Percentiles rank a stretch among this genome's conserved stretches.
Evolutionary conservation across 2,888 invertebrate genomes (phyloP).

Genomic region (Drosophila quinaria): DNA sequence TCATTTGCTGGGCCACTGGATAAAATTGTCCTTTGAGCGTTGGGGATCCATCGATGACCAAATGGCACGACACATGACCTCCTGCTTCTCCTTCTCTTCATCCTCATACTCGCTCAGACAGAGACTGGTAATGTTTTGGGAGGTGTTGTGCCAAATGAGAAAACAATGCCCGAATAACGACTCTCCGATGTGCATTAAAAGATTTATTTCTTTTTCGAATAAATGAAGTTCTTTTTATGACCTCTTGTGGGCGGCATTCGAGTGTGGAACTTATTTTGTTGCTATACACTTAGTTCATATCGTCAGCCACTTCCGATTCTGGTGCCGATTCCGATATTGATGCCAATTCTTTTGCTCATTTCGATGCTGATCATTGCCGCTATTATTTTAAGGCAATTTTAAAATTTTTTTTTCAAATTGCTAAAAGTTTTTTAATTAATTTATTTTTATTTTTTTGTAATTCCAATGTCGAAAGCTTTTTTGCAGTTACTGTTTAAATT

Average conservation of each 20-base stretch:
- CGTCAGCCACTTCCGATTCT: slow-evolving; percentile 17
- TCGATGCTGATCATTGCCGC: not conserved
- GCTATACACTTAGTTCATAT: not conserved
- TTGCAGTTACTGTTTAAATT: too few species aligned
- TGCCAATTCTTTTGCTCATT: not conserved
- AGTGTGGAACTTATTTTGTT: slow-evolving; percentile 2
- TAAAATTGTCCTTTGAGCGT: slow-evolving; percentile 52
- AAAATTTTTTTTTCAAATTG: too few species aligned
- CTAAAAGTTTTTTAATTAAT: too few species aligned
- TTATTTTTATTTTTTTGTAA: too few species aligned
- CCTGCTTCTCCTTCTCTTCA: not conserved
- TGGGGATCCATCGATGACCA: slow-evolving; percentile 48
- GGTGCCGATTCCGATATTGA: not conserved
- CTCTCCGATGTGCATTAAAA: slow-evolving; percentile 78
- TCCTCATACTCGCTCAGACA: not conserved
- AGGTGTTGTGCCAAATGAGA: slow-evolving; percentile 78
- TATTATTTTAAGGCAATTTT: too few species aligned
- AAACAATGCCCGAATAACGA: slow-evolving; percentile 78
- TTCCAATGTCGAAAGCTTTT: too few species aligned
- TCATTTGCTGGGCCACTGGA: slow-evolving; percentile 52
- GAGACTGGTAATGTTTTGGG: slow-evolving; percentile 28
- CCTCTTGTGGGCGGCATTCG: slow-evolving; percentile 31
- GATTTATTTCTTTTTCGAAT: slow-evolving; percentile 75
- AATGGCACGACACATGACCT: slow-evolving; percentile 54
- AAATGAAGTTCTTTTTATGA: slow-evolving; percentile 76